Conservation (phyloP, 2,113 vertebrate genomes). For the Hirundichthys speculiger region DNA sequence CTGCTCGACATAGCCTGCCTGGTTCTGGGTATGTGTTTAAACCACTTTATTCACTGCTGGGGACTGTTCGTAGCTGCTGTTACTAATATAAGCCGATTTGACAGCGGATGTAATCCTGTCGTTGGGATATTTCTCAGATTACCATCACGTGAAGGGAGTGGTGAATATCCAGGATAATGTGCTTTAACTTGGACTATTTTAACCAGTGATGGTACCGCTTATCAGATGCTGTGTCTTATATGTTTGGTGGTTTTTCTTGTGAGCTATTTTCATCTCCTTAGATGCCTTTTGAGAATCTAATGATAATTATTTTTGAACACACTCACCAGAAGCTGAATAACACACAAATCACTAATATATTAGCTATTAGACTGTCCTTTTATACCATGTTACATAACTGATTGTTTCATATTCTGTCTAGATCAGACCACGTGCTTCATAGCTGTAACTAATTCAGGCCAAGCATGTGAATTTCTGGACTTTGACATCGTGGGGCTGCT, state of each 20-base stretch:
- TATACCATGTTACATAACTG: too few relatives aligned
- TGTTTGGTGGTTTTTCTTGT: not conserved
- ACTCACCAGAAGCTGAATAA: not conserved
- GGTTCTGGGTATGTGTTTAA: constrained; percentile 85
- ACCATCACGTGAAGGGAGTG: constrained; percentile 50
- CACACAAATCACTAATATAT: not conserved
- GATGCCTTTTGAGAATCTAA: not conserved
- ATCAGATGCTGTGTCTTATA: not conserved
- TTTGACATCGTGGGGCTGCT: not conserved
- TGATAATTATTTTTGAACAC: not conserved
- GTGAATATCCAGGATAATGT: constrained; percentile 3
- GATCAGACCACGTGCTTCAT: not conserved
- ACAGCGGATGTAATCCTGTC: constrained; percentile 20
- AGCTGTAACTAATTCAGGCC: not conserved
- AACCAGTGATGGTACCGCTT: not conserved
- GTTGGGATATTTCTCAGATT: constrained; percentile 13
- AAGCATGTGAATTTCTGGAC: not conserved
- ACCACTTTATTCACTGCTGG: not conserved
- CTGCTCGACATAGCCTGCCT: constrained; percentile 89
- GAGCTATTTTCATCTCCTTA: not conserved
- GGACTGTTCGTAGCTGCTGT: not conserved
- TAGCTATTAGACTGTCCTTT: too few relatives aligned
- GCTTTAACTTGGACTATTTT: not conserved
- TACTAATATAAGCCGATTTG: constrained; percentile 26
- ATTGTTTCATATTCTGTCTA: not conserved